Conservation (phyloP, 2,113 vertebrate genomes). For the Hylia prasina region DNA sequence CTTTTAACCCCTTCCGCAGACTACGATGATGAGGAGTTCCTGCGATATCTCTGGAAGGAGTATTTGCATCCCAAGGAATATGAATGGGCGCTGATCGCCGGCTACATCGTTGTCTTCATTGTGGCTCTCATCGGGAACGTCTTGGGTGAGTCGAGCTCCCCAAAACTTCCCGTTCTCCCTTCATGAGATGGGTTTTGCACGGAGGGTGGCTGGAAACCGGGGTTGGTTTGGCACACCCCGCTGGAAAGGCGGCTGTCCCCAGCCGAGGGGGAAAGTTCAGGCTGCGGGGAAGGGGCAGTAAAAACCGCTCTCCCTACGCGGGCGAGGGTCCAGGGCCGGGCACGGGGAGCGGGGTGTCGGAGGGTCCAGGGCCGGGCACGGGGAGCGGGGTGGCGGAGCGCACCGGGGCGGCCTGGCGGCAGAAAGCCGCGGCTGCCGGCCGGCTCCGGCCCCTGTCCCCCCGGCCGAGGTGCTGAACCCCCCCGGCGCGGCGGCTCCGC, state of each 20-base stretch:
- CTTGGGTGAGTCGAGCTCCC: conserved; percentile 81
- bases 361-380: background rate
- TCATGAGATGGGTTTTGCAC: background rate
- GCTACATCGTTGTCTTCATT: conserved; percentile 92
- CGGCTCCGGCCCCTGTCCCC: background rate
- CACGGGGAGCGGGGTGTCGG: no score
- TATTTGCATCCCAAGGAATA: conserved; percentile 94
- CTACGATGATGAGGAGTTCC: conserved; percentile 90
- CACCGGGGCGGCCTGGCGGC: background rate
- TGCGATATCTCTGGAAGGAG: conserved; percentile 92
- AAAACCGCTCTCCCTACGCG: background rate
- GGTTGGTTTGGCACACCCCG: background rate
- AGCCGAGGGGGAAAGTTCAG: background rate
- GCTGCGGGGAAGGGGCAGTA: background rate
- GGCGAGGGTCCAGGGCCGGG: background rate
- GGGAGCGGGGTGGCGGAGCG: background rate
- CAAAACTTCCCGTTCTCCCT: background rate
- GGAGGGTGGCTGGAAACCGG: background rate
- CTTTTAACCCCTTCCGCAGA: conserved; percentile 69
- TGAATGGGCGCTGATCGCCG: conserved; percentile 93
- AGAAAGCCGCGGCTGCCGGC: no score
- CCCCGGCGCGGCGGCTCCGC: background rate
- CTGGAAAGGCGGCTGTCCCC: background rate
- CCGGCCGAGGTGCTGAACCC: background rate
- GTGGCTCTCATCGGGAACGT: conserved; percentile 92